phyloP scores from a whole-genome alignment of 2,113 vertebrate species.

The Romanogobio albipinnatus region DNA sequence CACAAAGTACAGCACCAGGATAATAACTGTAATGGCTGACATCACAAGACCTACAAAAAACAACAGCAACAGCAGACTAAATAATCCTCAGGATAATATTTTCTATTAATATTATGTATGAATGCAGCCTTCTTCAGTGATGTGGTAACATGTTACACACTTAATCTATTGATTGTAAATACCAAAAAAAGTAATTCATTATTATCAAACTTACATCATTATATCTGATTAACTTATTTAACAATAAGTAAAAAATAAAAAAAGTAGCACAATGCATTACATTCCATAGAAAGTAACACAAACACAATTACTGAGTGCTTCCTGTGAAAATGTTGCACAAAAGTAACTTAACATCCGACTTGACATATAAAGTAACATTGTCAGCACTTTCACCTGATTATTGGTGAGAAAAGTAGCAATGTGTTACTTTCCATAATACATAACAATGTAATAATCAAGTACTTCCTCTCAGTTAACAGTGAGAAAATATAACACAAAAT shows the following conservation, averaged over 20 bases:
- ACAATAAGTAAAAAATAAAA: no score
- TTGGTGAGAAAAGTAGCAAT: not conserved
- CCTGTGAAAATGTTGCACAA: not conserved
- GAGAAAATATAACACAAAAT: not conserved
- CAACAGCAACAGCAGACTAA: not conserved
- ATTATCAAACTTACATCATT: not conserved
- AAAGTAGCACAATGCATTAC: not conserved
- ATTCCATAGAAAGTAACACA: not conserved
- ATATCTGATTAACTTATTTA: not conserved
- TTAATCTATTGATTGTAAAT: not conserved
- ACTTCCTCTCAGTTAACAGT: not conserved
- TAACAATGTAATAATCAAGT: not conserved
- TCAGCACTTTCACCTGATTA: no score
- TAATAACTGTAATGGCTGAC: constrained; percentile 92
- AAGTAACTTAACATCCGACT: not conserved
- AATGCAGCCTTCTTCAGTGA: not conserved
- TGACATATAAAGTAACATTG: not conserved
- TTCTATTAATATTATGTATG: not conserved
- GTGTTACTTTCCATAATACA: no score
- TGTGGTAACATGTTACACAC: not conserved
- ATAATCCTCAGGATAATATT: not conserved
- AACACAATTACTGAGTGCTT: not conserved
- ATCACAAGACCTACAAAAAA: constrained; percentile 84
- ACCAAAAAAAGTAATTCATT: not conserved
- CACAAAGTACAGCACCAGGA: constrained; percentile 90